These are phyloP conservation scores for Perognathus longimembris DNA, from an alignment of 2,113 vertebrate species.

Conservation along the genomic window DNA sequence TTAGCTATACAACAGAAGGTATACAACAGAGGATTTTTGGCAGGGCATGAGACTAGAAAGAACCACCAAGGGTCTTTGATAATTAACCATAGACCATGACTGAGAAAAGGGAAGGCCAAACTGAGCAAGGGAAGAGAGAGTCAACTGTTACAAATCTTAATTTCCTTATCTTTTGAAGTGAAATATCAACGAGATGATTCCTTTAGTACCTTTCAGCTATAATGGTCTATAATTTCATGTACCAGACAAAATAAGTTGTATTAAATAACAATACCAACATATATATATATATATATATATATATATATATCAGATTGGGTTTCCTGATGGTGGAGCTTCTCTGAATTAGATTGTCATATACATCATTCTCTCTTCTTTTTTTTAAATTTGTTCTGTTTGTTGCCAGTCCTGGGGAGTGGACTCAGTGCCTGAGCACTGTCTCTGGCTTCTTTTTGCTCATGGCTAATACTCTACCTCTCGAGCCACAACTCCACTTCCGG, in stretches of 20 bases:
- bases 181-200: not conserved
- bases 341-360: not conserved
- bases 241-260: not conserved
- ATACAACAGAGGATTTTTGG: not conserved
- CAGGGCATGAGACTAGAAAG: not conserved
- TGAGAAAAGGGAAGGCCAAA: not conserved
- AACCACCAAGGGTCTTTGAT: not conserved
- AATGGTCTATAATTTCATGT: not conserved
- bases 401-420: too few relatives aligned
- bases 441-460: too few relatives aligned
- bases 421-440: too few relatives aligned
- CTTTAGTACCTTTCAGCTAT: not conserved
- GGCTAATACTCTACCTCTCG: too few relatives aligned
- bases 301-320: not conserved
- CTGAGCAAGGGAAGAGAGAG: not conserved
- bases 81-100: not conserved
- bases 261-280: not conserved
- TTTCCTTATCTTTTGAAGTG: slow-evolving; percentile 14
- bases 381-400: too few relatives aligned
- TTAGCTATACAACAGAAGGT: not conserved
- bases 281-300: too few relatives aligned
- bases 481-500: too few relatives aligned
- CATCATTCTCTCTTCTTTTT: not conserved
- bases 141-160: not conserved
- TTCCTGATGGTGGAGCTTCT: not conserved